Conservation (phyloP, 2,113 vertebrate species). For the Ammospiza nelsoni region DNA sequence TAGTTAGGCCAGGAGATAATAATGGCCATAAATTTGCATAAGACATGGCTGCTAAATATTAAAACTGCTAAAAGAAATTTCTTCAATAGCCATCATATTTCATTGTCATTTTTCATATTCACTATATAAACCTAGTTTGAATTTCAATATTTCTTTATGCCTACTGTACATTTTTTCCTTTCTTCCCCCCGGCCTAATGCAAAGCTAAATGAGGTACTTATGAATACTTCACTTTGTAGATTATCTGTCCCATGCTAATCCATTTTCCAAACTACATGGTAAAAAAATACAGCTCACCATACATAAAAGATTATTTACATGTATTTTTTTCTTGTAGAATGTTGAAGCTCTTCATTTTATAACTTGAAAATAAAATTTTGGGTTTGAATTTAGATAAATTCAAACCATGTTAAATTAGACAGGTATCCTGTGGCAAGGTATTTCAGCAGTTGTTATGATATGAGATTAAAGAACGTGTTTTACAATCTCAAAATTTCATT, state of each 20-base stretch:
- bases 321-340: background rate
- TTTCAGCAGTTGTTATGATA: background rate
- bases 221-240: background rate
- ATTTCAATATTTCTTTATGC: background rate
- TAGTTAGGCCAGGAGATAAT: background rate
- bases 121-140: background rate
- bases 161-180: background rate
- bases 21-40: background rate
- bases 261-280: background rate
- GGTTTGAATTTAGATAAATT: background rate
- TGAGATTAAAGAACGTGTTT: background rate
- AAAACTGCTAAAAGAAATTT: conserved; percentile 19
- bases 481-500: background rate
- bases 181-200: background rate
- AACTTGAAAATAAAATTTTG: background rate
- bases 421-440: background rate
- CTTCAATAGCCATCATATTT: conserved; percentile 32
- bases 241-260: background rate
- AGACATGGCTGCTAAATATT: background rate
- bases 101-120: background rate
- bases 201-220: background rate
- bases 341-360: background rate
- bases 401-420: background rate
- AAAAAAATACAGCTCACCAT: background rate
- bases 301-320: background rate